Evolutionary conservation across 2,888 invertebrate species (phyloP).

Genomic region (Margaritifera margaritifera): DNA sequence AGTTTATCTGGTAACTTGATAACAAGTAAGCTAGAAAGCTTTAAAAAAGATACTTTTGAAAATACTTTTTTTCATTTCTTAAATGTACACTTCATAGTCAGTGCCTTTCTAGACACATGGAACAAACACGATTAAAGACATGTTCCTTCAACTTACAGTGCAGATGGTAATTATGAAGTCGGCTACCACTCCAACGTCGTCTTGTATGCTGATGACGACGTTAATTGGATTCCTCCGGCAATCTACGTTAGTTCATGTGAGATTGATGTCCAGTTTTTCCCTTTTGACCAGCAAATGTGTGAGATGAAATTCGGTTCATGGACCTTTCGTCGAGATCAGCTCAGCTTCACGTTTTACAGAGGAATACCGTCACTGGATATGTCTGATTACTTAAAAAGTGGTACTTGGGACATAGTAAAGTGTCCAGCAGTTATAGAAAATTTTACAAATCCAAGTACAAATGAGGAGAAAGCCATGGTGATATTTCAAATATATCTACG

Average conservation of each 20-base stretch:
- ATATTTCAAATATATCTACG: slow-evolving; percentile 97
- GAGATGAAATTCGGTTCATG: slow-evolving; percentile 96
- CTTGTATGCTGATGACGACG: slow-evolving; percentile 94
- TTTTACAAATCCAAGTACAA: slow-evolving; percentile 52
- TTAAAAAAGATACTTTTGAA: neutral
- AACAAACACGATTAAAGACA: too few relatives aligned
- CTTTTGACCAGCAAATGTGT: slow-evolving; percentile 99
- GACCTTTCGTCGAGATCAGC: slow-evolving; percentile 70
- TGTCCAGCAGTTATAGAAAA: slow-evolving; percentile 64
- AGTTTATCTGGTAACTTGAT: too few relatives aligned
- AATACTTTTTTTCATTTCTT: neutral
- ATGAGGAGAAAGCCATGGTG: slow-evolving; percentile 75
- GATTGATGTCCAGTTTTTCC: slow-evolving; percentile 96
- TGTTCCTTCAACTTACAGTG: slow-evolving; percentile 78
- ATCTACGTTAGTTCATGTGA: slow-evolving; percentile 99
- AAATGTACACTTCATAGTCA: neutral
- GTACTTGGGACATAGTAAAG: slow-evolving; percentile 72
- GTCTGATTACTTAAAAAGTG: slow-evolving; percentile 71
- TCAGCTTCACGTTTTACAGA: slow-evolving; percentile 65
- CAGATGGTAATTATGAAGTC: slow-evolving; percentile 99
- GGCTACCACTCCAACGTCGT: slow-evolving; percentile 99
- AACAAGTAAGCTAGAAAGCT: too few relatives aligned
- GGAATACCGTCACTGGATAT: slow-evolving; percentile 67
- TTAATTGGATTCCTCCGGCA: slow-evolving; percentile 99
- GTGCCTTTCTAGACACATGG: neutral